These are phyloP conservation scores for Megamerina dolium DNA, from an alignment of 2,888 invertebrate genomes.

Conservation along the genomic window DNA sequence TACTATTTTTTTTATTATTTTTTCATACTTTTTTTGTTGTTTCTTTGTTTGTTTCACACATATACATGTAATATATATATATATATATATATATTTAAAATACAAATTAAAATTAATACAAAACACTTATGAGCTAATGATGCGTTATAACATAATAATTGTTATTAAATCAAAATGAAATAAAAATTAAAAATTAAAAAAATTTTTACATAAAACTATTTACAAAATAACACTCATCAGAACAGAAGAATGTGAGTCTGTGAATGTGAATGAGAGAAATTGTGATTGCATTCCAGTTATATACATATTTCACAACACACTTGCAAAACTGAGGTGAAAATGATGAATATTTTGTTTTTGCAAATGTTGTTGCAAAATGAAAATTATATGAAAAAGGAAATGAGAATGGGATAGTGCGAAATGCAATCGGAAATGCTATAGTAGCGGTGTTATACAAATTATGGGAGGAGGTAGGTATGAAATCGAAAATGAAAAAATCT, in stretches of 20 bases:
- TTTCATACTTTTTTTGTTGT: conserved; percentile 46
- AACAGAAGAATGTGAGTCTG: conserved; percentile 12
- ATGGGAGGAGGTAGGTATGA: too few relatives aligned
- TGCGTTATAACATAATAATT: conserved; percentile 40
- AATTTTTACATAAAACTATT: conserved; percentile 18
- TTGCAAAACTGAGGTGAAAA: too few relatives aligned
- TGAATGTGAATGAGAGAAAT: conserved; percentile 10
- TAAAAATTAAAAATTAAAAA: conserved; percentile 39
- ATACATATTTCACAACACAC: too few relatives aligned
- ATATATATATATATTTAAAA: too few relatives aligned
- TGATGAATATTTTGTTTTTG: too few relatives aligned
- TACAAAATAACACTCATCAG: conserved; percentile 16
- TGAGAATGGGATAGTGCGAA: too few relatives aligned
- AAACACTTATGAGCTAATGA: conserved; percentile 44
- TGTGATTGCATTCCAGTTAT: background rate
- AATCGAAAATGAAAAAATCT: too few relatives aligned
- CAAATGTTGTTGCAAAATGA: too few relatives aligned
- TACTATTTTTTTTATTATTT: conserved; percentile 49
- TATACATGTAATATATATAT: too few relatives aligned
- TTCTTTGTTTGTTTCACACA: conserved; percentile 48
- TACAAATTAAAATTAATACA: conserved; percentile 40
- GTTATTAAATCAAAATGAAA: conserved; percentile 29
- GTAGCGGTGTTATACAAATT: too few relatives aligned
- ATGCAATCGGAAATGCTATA: too few relatives aligned
- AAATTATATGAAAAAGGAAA: too few relatives aligned